phyloP scores from a whole-genome alignment of 1,140 invertebrate genomes.

The Muscidifurax raptorellus region DNA sequence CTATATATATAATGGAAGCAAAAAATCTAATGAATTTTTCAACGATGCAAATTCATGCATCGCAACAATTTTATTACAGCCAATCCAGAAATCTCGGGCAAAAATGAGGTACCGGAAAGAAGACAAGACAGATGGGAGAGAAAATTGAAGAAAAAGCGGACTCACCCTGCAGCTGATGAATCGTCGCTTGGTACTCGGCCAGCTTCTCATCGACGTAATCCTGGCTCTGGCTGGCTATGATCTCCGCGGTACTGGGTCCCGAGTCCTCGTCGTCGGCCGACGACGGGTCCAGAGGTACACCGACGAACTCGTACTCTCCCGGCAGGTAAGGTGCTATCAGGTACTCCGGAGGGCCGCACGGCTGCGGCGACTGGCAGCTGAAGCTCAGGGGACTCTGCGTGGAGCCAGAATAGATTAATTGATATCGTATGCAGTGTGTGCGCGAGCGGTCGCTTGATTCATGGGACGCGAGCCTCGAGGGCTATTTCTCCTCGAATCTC shows the following conservation, averaged over 20 bases:
- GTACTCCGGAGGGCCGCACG: constrained; percentile 79
- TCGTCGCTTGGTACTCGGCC: constrained; percentile 94
- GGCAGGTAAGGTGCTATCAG: constrained; percentile 80
- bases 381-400: constrained; percentile 65
- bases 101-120: background rate
- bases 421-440: background rate
- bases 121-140: too few relatives aligned
- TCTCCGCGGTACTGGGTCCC: constrained; percentile 90
- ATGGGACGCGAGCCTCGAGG: background rate
- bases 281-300: constrained; percentile 82
- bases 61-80: too few relatives aligned
- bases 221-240: constrained; percentile 93
- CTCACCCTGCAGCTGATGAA: constrained; percentile 92
- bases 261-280: constrained; percentile 82
- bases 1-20: too few relatives aligned
- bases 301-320: constrained; percentile 79
- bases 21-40: background rate
- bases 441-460: background rate
- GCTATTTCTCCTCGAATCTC: background rate
- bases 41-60: background rate
- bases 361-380: constrained; percentile 73
- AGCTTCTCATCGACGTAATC: constrained; percentile 96
- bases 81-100: background rate
- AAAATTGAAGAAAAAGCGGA: constrained; percentile 29
- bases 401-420: constrained; percentile 42